These are phyloP conservation scores for Oxyura jamaicensis DNA, from an alignment of 2,113 vertebrate species.

Conservation along the genomic window DNA sequence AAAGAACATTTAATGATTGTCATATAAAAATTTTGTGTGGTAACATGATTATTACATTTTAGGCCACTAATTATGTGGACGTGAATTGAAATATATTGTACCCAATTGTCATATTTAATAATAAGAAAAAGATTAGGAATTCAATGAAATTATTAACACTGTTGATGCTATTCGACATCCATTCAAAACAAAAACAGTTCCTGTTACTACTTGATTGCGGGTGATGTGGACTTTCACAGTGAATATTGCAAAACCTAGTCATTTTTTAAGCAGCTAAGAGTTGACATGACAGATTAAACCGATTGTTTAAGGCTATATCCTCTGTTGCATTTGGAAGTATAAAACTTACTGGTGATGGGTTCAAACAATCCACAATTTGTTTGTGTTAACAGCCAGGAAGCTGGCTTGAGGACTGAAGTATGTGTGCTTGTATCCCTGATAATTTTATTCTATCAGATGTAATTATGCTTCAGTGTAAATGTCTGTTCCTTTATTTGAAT, in stretches of 20 bases:
- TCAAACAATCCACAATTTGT: background rate
- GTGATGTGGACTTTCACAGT: background rate
- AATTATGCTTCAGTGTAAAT: background rate
- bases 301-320: background rate
- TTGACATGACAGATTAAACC: background rate
- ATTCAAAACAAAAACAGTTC: conserved; percentile 7
- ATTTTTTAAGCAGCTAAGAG: background rate
- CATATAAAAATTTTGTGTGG: background rate
- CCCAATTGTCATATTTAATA: background rate
- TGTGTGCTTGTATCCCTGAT: background rate
- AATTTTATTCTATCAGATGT: background rate
- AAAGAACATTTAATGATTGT: background rate
- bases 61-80: background rate
- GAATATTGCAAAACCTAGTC: background rate
- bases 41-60: background rate
- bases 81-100: background rate
- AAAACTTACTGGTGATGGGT: background rate
- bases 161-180: background rate
- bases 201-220: background rate
- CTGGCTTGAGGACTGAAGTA: background rate
- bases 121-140: background rate
- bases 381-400: background rate
- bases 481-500: conserved; percentile 1
- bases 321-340: background rate
- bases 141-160: background rate